Evolutionary conservation across 2,113 vertebrate genomes (phyloP), one percentile per base, ranked within the genome.

Genomic region (Stomatorhinus ivindoensis): DNA sequence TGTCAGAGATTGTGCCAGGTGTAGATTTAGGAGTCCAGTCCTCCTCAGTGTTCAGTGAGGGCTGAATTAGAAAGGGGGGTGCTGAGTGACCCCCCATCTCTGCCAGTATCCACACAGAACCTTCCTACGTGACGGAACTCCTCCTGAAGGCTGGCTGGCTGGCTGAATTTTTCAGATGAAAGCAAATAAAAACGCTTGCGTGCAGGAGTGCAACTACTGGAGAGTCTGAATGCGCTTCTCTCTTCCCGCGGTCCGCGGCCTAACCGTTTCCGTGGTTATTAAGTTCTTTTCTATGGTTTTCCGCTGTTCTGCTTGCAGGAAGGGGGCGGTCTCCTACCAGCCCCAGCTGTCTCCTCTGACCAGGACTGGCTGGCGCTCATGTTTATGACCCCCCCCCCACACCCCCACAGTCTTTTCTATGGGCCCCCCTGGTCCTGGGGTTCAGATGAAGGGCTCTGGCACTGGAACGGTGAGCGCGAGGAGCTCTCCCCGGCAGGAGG

Each of bases 341-440:
- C 84, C 46, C 48, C 84, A 87, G 85, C 85, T 87, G 85, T 17
- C 47, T 53, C 31, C 27, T 35, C 85, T 55, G 85, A 87, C 85
- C 85, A 87, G 48, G 27, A n/a, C 48, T 9, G 44, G 48, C 48
- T 87, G 4, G 6, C 1, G 4, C 50, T 39, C 82, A 84, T 47
- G 39, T 9, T 84, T 47, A 10, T 44, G 8, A 0, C 39, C 42
- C 80, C 80, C 80, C 73, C 80, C 42, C 73, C 27, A 7, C 80
- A 44, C 51, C 51, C 51, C 80, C 80, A 39, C 31, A 44, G 3
- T 24, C 42, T n/a, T 46, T 83, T 76, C 31, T 35, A 39, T 35
- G 13, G n/a, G 1, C 65, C 58, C 58, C 58, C 61, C n/a, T 9
- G n/a, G 10, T 69, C n/a, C 61, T 69, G 35, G 4, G 35, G 82